Percentiles rank a stretch among this genome's conserved stretches.
Evolutionary conservation across 1,140 invertebrate species (phyloP).

Genomic region (Habropoda laboriosa): DNA sequence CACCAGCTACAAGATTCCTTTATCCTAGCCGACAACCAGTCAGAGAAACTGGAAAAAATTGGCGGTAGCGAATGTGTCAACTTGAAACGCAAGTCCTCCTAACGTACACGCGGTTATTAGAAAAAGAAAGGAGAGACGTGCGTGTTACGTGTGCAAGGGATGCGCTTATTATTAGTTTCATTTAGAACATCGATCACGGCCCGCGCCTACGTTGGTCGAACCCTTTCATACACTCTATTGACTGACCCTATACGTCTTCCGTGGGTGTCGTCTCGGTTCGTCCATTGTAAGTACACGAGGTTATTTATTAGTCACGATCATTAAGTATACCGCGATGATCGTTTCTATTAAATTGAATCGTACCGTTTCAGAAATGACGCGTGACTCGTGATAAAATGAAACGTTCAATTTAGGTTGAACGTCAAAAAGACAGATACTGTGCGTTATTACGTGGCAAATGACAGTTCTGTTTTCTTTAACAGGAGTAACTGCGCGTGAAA

Average conservation of each 20-base stretch:
- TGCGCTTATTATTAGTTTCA: conserved; percentile 34
- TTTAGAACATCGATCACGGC: conserved; percentile 61
- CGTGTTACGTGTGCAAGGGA: background rate
- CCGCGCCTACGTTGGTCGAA: conserved; percentile 22
- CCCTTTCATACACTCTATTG: background rate
- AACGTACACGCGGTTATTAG: too few species aligned
- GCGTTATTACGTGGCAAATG: too few species aligned
- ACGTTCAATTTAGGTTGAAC: background rate
- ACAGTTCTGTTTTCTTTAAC: too few species aligned
- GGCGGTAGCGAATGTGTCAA: too few species aligned
- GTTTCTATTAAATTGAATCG: conserved; percentile 14
- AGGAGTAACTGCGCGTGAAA: too few species aligned
- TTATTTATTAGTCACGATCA: conserved; percentile 70
- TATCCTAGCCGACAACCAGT: too few species aligned
- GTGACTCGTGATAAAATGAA: background rate
- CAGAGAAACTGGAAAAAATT: too few species aligned
- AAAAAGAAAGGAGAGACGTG: background rate
- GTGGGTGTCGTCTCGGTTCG: conserved; percentile 59
- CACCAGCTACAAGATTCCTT: too few species aligned
- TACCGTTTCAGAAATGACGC: conserved; percentile 4
- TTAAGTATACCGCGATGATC: conserved; percentile 63
- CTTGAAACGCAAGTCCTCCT: too few species aligned
- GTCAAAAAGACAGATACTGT: too few species aligned
- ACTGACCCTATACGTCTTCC: conserved; percentile 21
- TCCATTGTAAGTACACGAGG: conserved; percentile 67